Evolutionary conservation across 1,140 invertebrate genomes (phyloP).

Genomic region (Procambarus virginalis): DNA sequence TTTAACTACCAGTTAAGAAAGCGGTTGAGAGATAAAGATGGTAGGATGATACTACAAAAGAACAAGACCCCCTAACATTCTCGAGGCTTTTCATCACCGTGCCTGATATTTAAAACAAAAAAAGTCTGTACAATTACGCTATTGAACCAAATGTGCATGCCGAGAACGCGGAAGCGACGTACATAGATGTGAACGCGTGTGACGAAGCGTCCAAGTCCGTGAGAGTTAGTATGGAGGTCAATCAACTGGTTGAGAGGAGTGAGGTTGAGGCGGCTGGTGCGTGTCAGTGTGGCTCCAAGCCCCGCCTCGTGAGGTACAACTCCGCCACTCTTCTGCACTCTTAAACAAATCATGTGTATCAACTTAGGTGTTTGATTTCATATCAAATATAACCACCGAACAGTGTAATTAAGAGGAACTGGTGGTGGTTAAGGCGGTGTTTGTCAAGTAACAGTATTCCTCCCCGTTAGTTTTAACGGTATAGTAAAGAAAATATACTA

Average conservation of each 20-base stretch:
- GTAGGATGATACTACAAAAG: neutral
- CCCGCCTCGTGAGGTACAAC: neutral
- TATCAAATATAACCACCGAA: too few relatives aligned
- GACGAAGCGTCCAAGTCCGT: neutral
- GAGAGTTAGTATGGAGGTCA: neutral
- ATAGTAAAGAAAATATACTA: too few relatives aligned
- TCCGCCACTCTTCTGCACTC: neutral
- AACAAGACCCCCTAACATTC: neutral
- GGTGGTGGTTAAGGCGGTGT: too few relatives aligned
- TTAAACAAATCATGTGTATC: neutral
- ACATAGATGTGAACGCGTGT: too few relatives aligned
- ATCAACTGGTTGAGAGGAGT: neutral
- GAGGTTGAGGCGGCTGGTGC: neutral
- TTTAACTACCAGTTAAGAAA: neutral
- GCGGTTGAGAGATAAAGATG: neutral
- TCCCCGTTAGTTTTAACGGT: too few relatives aligned
- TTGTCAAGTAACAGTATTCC: too few relatives aligned
- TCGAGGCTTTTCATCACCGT: neutral
- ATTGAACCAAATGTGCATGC: neutral
- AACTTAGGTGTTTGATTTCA: neutral
- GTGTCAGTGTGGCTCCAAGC: neutral
- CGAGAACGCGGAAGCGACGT: neutral
- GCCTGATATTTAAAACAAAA: neutral
- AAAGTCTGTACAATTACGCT: neutral
- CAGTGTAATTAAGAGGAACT: too few relatives aligned